Evolutionary conservation across 2,888 invertebrate genomes (phyloP).

Genomic region (Drosophila mimetica): DNA sequence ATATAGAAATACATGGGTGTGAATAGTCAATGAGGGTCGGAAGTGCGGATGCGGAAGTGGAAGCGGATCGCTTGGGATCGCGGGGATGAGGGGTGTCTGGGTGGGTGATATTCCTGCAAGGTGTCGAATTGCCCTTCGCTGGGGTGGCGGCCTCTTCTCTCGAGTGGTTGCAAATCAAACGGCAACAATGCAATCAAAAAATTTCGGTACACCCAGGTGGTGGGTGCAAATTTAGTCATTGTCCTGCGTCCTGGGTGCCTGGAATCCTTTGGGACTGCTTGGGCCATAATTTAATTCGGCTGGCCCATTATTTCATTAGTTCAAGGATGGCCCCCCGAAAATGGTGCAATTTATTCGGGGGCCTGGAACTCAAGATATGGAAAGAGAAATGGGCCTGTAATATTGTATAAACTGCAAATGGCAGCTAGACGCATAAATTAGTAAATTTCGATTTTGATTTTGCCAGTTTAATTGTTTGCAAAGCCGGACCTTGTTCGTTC

Average conservation of each 20-base stretch:
- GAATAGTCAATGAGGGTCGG: constrained; percentile 77
- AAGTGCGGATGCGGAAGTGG: constrained; percentile 39
- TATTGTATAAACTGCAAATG: constrained; percentile 46
- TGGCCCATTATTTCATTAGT: constrained; percentile 76
- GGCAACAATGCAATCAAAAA: constrained; percentile 80
- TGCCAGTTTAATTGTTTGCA: constrained; percentile 77
- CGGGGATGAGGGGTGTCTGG: constrained; percentile 25
- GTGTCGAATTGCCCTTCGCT: constrained; percentile 45
- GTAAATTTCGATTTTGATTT: constrained; percentile 77
- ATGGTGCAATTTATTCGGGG: constrained; percentile 63
- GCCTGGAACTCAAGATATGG: not conserved
- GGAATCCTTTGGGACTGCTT: constrained; percentile 61
- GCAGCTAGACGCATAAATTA: constrained; percentile 78
- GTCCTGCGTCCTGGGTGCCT: constrained; percentile 47
- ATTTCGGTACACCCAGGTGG: constrained; percentile 56
- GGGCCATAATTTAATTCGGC: constrained; percentile 73
- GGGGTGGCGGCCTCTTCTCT: constrained; percentile 10
- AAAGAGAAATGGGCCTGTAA: not conserved
- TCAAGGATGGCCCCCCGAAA: constrained; percentile 36
- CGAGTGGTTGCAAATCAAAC: constrained; percentile 73
- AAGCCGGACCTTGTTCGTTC: constrained; percentile 53
- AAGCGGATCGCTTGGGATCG: constrained; percentile 33
- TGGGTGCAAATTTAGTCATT: constrained; percentile 78
- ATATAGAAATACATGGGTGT: constrained; percentile 73
- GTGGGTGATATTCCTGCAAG: constrained; percentile 34